Percentiles rank a stretch among this genome's conserved stretches.
These are phyloP conservation scores for Otus scops DNA, from an alignment of 2,797 vertebrate genomes.

Conservation along the genomic window DNA sequence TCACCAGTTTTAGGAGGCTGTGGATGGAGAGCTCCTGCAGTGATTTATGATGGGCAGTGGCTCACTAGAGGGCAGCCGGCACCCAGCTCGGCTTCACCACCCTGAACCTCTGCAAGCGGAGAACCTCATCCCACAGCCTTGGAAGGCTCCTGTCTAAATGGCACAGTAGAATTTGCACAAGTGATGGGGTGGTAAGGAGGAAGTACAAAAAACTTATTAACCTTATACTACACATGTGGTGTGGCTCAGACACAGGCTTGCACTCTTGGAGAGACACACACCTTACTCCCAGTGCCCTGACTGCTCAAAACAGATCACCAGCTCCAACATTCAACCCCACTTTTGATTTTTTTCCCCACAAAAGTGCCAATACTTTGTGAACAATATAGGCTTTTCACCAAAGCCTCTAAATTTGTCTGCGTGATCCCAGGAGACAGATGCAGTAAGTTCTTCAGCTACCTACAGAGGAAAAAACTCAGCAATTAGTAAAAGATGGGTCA, in stretches of 20 bases:
- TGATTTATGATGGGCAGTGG: not conserved
- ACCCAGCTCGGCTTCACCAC: not conserved
- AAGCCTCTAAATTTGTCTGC: not conserved
- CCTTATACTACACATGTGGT: rapidly evolving
- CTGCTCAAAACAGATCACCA: not conserved
- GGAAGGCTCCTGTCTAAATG: rapidly evolving
- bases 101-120: not conserved
- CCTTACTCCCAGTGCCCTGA: rapidly evolving
- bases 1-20: rapidly evolving
- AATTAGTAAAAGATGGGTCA: not conserved
- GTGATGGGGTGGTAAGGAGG: rapidly evolving
- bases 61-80: conserved; percentile 62
- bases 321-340: not conserved
- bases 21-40: rapidly evolving
- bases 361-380: not conserved
- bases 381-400: not conserved
- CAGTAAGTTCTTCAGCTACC: not conserved
- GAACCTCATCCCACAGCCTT: not conserved
- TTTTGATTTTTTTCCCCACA: not conserved
- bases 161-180: rapidly evolving
- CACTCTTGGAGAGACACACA: not conserved
- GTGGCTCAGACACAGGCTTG: too few relatives aligned
- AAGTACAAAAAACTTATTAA: not conserved
- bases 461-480: not conserved
- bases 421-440: not conserved